Base-by-base conservation (phyloP, 2,888 invertebrate genomes). In the Hermodice carunculata region DNA sequence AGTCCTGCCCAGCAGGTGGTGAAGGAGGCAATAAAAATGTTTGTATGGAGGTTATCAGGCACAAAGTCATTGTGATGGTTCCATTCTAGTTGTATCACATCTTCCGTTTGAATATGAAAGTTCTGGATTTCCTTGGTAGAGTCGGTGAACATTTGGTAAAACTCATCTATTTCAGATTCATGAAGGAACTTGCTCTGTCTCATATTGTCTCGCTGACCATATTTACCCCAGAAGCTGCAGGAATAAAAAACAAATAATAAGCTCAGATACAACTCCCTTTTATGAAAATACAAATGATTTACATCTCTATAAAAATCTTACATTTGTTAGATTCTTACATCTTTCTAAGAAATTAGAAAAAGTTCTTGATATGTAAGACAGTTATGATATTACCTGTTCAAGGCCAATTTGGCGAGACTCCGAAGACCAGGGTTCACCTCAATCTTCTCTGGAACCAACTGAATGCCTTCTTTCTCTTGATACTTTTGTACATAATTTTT, bases 401-500 rank as follows among this genome's bases (percentile, higher is more conserved):
- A 29, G 4, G 48, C 26, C 3, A 48, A 29, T 24, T 48, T 48
- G 26, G 28, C 14, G 5, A 48, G 26, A 48, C 8, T 28, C 8
- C 48, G 22, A 5, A 48, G 26, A 48, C 48, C 48, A 48, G 14
- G 48, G 48, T 48, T 48, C n/a, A 28, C 29, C 26, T 48, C 26
- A 5, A 48, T 48, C 5, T 48, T 48, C 28, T 48, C 26, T 28
- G 26, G 29, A 3, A 28, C 48, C n/a, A 48, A 29, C 26, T 3
- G 8, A 6, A 48, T 48, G 6, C 78, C 77, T 69, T 75, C 64
- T 60, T 62, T 40, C 28, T 71, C 49, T 11, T 62, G 24, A 46
- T 74, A 75, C 6, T 69, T 29, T 8, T 66, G 3, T 14, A 80
- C 64, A 49, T 76, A 79, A 11, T 61, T 56, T 3, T 57, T 24